These are phyloP conservation scores for Venturia canescens DNA, from an alignment of 1,140 invertebrate genomes.

Conservation along the genomic window DNA sequence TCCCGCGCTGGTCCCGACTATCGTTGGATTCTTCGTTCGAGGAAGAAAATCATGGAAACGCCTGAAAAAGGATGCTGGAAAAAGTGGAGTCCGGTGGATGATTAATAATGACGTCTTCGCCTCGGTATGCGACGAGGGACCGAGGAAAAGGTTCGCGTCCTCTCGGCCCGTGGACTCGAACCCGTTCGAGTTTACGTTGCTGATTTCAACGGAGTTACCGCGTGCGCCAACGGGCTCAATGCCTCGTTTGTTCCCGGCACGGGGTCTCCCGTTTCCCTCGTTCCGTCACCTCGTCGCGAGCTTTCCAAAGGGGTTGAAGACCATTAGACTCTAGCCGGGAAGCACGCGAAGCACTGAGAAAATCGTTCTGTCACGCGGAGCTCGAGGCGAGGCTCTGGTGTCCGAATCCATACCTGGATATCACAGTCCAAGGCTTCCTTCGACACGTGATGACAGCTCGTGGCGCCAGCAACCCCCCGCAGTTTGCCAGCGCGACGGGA, in stretches of 20 bases:
- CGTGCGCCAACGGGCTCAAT: constrained; percentile 3
- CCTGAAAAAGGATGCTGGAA: not conserved
- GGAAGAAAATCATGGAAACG: constrained; percentile 44
- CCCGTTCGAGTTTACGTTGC: too few relatives aligned
- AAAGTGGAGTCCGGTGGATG: constrained; percentile 23
- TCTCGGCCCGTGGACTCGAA: too few relatives aligned
- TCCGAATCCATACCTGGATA: constrained; percentile 62
- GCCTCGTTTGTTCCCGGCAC: constrained; percentile 46
- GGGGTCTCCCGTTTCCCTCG: not conserved
- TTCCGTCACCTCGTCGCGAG: not conserved
- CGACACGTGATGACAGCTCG: constrained; percentile 76
- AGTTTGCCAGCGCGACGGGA: constrained; percentile 67
- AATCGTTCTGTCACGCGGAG: not conserved
- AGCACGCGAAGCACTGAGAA: not conserved
- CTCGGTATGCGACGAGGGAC: not conserved
- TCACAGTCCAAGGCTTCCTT: constrained; percentile 59
- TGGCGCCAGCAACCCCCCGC: constrained; percentile 76
- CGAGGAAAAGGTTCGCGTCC: not conserved
- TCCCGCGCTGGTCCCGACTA: not conserved
- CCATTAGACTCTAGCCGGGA: too few relatives aligned
- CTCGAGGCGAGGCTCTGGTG: not conserved
- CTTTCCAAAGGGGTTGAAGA: constrained; percentile 23
- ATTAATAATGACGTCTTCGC: not conserved
- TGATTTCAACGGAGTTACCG: too few relatives aligned
- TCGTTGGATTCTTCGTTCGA: constrained; percentile 36